Base-by-base conservation (phyloP, 2,888 invertebrate species). In the Leucozona laternaria region DNA sequence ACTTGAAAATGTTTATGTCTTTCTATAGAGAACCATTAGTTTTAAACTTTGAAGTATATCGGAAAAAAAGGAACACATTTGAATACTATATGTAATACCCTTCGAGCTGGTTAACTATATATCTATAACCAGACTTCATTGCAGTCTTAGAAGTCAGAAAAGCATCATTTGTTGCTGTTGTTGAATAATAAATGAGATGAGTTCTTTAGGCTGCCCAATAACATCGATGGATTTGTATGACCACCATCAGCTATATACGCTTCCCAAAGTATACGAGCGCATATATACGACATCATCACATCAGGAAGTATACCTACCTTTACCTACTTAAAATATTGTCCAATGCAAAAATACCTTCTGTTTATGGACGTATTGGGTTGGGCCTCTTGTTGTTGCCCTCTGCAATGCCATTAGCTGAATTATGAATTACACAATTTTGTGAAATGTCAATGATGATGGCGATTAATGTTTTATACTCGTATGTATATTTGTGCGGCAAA, bases 111-210 rank as follows among this genome's bases (percentile, higher is more conserved):
- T 43, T 40, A 31, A 25, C 43, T 57, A 34, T 11, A 31, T 6
- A n/a, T n/a, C n/a, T n/a, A n/a, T n/a, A n/a, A 11, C 4, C 25
- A 28, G 55, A 17, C n/a, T 20, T 22, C 11, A 20, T 68, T 20
- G 11, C 2, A 3, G 7, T 31, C 25, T 7, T 53, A n/a, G n/a
- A 25, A 31, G 13, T 13, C n/a, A 58, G 15, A 37, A 48, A 17
- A 55, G 13, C n/a, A 50, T 28, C n/a, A 28, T 55, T 60, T 15
- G 10, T 40, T n/a, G 1, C 34, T 31, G 4, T 31, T 57, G 60
- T 68, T 31, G 31, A 53, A 48, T 76, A 76, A 71, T 58, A 64
- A 81, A 57, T 81, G 28, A 70, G 43, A 50, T 31, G 50, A 58
- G 50, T 58, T 73, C 55, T 37, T 50, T 15, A 31, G 15, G 62